Evolutionary conservation across 2,888 invertebrate genomes (phyloP), one percentile per base, ranked within the genome.

Genomic region (Ypsolopha sequella): DNA sequence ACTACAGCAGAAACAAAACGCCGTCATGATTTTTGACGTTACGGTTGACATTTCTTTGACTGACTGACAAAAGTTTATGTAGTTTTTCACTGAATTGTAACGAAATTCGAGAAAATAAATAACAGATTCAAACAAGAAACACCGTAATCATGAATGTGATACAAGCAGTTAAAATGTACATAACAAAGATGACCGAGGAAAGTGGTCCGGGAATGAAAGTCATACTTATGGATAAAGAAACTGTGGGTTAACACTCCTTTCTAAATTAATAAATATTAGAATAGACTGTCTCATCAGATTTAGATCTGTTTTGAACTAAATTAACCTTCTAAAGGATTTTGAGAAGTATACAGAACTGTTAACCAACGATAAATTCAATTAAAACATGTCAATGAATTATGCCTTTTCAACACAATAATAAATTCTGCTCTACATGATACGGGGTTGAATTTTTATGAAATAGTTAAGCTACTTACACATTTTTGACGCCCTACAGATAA

Each of bases 141-240:
- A 36, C 6, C 7, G 33, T 41, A 53, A 91, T 85, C 70, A 95
- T 99, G 99, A 96, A 99, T 81, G 92, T 97, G 14, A 92, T 98
- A 65, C 91, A 92, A 60, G 96, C 98, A 46, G 92, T 98, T 7
- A 97, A 97, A 76, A 90, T 95, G 73, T 99, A 99, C 76, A 91
- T 99, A 56, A 94, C 95, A 46, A 97, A 97, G 85, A 99, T 99
- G 98, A 96, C 98, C 6, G 94, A 96, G 59, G 96, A 98, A 68
- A 95, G 97, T 70, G 99, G 99, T 2, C 96, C 98, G 1, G 99
- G 99, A 50, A 99, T 99, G 98, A 99, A 99, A 91, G 95, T 98
- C 43, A 90, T 99, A 58, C 82, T 99, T 48, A 95, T 99, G 95
- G 99, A 99, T 80, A 96, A 95, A 80, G 97, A 99, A 80, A 99